Percentiles rank a stretch among this genome's conserved stretches.
These are phyloP conservation scores for Toxotes chatareus DNA, from an alignment of 2,113 vertebrate species.

Conservation along the genomic window DNA sequence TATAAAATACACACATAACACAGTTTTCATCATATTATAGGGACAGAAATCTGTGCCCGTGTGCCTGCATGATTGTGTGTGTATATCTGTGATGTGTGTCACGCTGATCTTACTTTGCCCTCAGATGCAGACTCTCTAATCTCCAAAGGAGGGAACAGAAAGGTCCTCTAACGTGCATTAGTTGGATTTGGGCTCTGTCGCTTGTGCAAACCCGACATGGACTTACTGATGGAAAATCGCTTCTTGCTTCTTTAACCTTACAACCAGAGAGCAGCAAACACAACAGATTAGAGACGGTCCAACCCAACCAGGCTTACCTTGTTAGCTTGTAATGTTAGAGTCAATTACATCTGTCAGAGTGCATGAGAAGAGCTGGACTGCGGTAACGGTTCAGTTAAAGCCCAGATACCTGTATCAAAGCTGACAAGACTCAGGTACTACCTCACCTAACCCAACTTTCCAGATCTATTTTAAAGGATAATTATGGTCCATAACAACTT, in stretches of 20 bases:
- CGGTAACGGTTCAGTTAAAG: neutral
- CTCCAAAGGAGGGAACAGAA: slow-evolving; percentile 32
- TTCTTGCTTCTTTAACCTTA: slow-evolving; percentile 40
- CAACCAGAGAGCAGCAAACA: slow-evolving; percentile 32
- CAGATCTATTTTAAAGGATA: neutral
- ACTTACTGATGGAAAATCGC: slow-evolving; percentile 46
- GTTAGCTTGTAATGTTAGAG: slow-evolving; percentile 31
- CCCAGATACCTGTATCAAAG: neutral
- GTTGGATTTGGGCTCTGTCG: slow-evolving; percentile 43
- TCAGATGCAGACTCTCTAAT: slow-evolving; percentile 45
- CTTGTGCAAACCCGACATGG: slow-evolving; percentile 31
- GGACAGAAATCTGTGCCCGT: neutral
- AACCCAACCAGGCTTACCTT: slow-evolving; percentile 30
- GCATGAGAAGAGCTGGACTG: slow-evolving; percentile 2
- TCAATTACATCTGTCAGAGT: slow-evolving; percentile 37
- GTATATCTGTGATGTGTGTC: slow-evolving; percentile 10
- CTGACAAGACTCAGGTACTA: neutral
- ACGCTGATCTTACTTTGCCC: slow-evolving; percentile 18
- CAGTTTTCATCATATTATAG: neutral
- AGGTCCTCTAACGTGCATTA: slow-evolving; percentile 33
- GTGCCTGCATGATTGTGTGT: neutral
- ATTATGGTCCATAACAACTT: neutral
- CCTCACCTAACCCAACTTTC: neutral
- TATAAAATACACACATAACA: slow-evolving; percentile 4
- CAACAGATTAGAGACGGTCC: slow-evolving; percentile 30